Conservation (phyloP, 2,797 vertebrate genomes). For the Brachymystax lenok region DNA sequence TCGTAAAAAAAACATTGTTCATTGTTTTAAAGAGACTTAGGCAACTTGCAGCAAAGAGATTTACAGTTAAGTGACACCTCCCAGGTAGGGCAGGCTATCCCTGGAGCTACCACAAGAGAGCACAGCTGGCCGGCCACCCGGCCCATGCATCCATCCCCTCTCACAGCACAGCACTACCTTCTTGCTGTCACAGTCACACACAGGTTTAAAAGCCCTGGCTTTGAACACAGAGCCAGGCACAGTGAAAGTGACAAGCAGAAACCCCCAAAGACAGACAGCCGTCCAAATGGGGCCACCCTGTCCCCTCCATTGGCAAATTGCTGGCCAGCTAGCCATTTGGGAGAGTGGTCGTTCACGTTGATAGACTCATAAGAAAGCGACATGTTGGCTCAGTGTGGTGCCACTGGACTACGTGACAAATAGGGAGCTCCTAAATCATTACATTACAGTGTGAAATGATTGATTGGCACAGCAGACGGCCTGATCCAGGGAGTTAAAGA, state of each 20-base stretch:
- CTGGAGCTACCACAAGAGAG: constrained; percentile 68
- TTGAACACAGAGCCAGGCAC: constrained; percentile 40
- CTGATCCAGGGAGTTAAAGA: constrained; percentile 68
- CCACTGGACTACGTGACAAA: constrained; percentile 72
- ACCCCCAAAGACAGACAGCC: constrained; percentile 37
- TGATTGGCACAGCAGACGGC: constrained; percentile 70
- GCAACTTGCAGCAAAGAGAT: constrained; percentile 41
- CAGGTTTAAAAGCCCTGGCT: constrained; percentile 69
- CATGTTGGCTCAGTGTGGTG: constrained; percentile 74
- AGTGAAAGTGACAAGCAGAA: constrained; percentile 48
- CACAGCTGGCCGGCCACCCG: constrained; percentile 63
- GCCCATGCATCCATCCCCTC: neutral
- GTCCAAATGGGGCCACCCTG: constrained; percentile 63
- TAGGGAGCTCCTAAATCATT: constrained; percentile 72
- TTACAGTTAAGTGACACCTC: constrained; percentile 46
- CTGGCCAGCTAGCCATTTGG: constrained; percentile 77
- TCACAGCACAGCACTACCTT: neutral
- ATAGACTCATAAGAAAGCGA: constrained; percentile 75
- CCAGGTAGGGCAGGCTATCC: constrained; percentile 50
- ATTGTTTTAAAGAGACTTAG: constrained; percentile 42
- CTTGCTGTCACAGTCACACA: constrained; percentile 55
- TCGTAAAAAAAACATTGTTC: constrained; percentile 41
- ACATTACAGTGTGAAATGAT: constrained; percentile 70
- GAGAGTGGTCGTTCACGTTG: constrained; percentile 73
- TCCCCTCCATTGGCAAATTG: constrained; percentile 36